Conservation (phyloP, 2,797 vertebrate species). For the Champsocephalus esox region DNA sequence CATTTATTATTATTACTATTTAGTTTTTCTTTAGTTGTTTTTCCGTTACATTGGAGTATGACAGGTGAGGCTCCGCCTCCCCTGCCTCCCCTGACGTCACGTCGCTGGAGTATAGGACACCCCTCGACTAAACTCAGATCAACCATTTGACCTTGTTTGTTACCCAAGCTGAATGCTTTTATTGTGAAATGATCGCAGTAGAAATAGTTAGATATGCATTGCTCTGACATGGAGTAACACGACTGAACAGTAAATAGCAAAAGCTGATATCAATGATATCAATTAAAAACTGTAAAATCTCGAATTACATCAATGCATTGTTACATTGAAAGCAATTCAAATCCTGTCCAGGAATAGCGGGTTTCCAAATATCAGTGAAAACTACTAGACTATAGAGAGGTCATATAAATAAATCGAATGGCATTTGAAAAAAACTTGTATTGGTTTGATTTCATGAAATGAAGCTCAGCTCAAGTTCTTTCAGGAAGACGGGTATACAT, state of each 20-base stretch:
- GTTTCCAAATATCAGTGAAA: neutral
- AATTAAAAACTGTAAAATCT: neutral
- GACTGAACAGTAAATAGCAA: neutral
- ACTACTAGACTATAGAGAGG: neutral
- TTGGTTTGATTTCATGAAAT: neutral
- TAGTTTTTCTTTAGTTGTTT: no score
- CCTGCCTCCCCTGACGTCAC: no score
- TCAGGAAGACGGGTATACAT: no score
- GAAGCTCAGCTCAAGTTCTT: no score
- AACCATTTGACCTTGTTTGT: no score
- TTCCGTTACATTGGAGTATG: no score
- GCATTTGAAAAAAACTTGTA: neutral
- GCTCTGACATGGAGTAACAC: neutral
- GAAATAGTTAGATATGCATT: neutral
- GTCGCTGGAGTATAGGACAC: no score
- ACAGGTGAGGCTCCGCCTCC: no score
- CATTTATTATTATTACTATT: no score
- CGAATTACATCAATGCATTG: no score
- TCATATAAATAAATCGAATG: neutral
- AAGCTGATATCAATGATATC: neutral
- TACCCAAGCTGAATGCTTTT: neutral
- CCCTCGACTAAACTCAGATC: no score
- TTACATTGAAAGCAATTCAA: no score
- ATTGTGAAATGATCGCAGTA: neutral
- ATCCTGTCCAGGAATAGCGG: neutral